phyloP scores from a whole-genome alignment of 2,888 invertebrate genomes.

The Nephrotoma guestfalica region DNA sequence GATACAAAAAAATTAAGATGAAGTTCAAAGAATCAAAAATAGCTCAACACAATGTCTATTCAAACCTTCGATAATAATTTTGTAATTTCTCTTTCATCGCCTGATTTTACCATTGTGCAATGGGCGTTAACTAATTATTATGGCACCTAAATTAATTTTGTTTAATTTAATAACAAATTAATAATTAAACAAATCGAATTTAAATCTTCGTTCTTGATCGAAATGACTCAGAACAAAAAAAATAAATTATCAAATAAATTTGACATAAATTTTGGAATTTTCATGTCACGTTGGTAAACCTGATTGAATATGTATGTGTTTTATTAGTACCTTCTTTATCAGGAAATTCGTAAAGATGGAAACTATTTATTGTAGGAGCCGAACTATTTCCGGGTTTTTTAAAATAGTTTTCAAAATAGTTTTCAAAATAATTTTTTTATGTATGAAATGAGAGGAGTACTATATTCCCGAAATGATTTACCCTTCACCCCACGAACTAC shows the following conservation, averaged over 20 bases:
- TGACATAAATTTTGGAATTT: neutral
- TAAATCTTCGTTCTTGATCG: neutral
- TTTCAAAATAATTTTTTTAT: no score
- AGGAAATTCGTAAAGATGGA: no score
- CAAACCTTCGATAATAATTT: constrained; percentile 37
- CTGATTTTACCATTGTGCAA: constrained; percentile 9
- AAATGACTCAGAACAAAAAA: neutral
- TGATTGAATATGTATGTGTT: neutral
- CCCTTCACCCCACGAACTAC: no score
- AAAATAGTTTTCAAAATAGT: no score
- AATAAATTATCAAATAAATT: neutral
- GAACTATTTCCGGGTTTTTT: no score
- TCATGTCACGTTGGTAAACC: neutral
- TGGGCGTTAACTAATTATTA: neutral
- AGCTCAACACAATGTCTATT: neutral
- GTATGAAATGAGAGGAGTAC: no score
- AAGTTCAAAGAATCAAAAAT: neutral
- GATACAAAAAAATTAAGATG: neutral
- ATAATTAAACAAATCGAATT: neutral
- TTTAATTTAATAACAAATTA: neutral
- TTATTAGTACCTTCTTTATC: neutral
- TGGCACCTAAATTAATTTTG: neutral
- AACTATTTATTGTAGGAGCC: no score
- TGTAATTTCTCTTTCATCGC: constrained; percentile 36
- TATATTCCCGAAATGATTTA: no score